Evolutionary conservation across 2,888 invertebrate genomes (phyloP), one percentile per base, ranked within the genome.

Genomic region (Ornithoptera priamus): DNA sequence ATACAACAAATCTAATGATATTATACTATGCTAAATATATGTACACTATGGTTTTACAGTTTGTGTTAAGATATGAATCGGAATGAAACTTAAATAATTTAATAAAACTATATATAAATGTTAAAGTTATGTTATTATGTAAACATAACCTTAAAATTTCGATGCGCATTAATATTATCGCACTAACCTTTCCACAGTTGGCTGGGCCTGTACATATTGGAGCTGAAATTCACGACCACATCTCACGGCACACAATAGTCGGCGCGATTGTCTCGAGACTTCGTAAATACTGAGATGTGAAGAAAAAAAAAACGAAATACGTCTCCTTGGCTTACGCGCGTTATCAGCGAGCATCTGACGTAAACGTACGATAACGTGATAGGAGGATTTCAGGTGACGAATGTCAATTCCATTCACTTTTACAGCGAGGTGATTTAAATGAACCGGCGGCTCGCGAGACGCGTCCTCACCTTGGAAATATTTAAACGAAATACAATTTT

Each of bases 271-370:
- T 81, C 77, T 79, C 77, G 70, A 67, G 72, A 74, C 77, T 63
- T 72, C 75, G 78, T 75, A 78, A 80, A 81, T 78, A 86, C 85
- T 85, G 53, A 53, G n/a, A 53, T 2, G 3, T 46, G 46, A 53
- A 7, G 18, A 78, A 82, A 82, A 80, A 77, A 76, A 77, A 75
- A 73, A 39, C 58, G 36, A 73, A 72, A 18, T 65, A 75, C 73
- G 69, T 75, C 74, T 74, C 73, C 75, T 78, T 77, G 78, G 75
- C 72, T 73, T 73, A 63, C 53, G 58, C 70, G 65, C 71, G 75
- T 82, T 86, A 86, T 86, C 86, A 79, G 71, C 71, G 75, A 75
- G 76, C 78, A 82, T 82, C 80, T 85, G 87, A 87, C 86, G 87
- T 82, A 77, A 70, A 70, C 71, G 58, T 72, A 71, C 80, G 84